A percentile compares a stretch with the other conserved stretches of the same genome.
Evolutionary conservation across 2,797 vertebrate species (phyloP).

Genomic region (Lycodopsis pacificus): DNA sequence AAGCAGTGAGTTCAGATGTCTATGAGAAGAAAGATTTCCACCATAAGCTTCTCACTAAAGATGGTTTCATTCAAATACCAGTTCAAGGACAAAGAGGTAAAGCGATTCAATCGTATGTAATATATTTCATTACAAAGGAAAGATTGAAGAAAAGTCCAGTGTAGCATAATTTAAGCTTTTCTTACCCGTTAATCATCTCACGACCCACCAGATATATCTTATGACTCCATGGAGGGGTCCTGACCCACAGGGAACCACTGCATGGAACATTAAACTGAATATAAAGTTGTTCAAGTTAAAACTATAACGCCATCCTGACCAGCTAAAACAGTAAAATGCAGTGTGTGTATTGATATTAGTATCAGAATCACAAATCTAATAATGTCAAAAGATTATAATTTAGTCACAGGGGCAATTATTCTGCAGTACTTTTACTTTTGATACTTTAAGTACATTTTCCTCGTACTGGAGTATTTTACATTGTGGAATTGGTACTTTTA

Average conservation of each 20-base stretch:
- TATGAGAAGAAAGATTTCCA: background rate
- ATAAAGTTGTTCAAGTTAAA: background rate
- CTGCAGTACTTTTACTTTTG: background rate
- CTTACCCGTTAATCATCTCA: background rate
- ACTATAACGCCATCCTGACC: background rate
- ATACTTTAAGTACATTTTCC: background rate
- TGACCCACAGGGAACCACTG: background rate
- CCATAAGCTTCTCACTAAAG: background rate
- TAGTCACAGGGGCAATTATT: background rate
- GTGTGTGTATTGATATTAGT: background rate
- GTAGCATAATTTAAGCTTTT: background rate
- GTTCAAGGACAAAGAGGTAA: background rate
- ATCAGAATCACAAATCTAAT: background rate
- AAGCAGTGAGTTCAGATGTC: background rate
- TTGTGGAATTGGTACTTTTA: background rate
- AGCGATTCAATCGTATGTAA: background rate
- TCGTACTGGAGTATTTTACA: background rate
- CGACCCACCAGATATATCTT: background rate
- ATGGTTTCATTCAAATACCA: background rate
- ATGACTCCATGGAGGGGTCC: background rate
- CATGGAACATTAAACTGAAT: background rate
- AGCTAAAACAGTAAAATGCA: background rate
- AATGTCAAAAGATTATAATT: background rate
- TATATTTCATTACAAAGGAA: background rate
- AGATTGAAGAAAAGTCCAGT: background rate